phyloP scores from a whole-genome alignment of 1,140 invertebrate species.

The Cotesia typhae region DNA sequence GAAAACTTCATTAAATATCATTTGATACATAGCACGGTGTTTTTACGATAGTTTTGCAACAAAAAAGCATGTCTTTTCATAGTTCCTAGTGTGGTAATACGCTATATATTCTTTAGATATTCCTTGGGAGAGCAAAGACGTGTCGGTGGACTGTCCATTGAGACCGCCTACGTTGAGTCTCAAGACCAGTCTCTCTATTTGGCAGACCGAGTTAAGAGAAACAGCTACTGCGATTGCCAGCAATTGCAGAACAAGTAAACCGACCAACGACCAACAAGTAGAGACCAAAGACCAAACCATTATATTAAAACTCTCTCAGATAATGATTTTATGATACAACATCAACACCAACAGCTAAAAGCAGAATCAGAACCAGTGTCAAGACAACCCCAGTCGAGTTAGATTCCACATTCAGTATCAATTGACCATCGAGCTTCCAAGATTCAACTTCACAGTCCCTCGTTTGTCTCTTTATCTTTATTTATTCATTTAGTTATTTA shows the following conservation, averaged over 20 bases:
- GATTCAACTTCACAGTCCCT: not conserved
- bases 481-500: too few relatives aligned
- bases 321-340: too few relatives aligned
- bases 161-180: constrained; percentile 41
- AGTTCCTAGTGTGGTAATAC: constrained; percentile 25
- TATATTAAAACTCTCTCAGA: too few relatives aligned
- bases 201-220: constrained; percentile 27
- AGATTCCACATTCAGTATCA: too few relatives aligned
- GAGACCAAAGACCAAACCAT: too few relatives aligned
- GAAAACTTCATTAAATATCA: constrained; percentile 28
- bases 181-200: constrained; percentile 41
- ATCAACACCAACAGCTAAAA: too few relatives aligned
- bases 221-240: not conserved
- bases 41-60: constrained; percentile 1
- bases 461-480: constrained; percentile 4
- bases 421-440: too few relatives aligned
- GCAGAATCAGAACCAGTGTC: too few relatives aligned
- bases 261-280: not conserved
- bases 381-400: too few relatives aligned
- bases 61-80: constrained; percentile 29
- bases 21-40: constrained; percentile 16
- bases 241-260: not conserved
- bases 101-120: too few relatives aligned
- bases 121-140: not conserved
- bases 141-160: constrained; percentile 33